Percentiles rank a stretch among this genome's conserved stretches.
phyloP scores from a whole-genome alignment of 2,888 invertebrate genomes.

The Argyresthia goedartella region DNA sequence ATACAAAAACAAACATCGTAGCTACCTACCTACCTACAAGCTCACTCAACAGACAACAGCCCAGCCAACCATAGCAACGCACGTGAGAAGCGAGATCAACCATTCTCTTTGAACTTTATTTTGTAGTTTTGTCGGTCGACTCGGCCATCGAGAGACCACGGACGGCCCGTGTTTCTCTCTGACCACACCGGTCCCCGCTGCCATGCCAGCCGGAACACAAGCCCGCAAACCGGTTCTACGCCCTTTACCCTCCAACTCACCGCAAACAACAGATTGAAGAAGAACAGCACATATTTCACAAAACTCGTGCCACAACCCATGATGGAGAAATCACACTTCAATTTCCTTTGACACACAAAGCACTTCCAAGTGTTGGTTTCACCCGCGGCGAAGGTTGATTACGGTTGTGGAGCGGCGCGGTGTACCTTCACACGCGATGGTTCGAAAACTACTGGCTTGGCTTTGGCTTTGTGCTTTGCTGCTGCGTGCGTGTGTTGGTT shows the following conservation, averaged over 20 bases:
- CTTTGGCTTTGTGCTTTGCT: background rate
- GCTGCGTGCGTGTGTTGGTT: too few relatives aligned
- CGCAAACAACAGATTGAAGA: conserved; percentile 83
- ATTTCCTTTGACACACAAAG: conserved; percentile 34
- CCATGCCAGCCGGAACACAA: conserved; percentile 37
- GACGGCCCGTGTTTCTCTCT: conserved; percentile 12
- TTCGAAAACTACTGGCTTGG: conserved; percentile 46
- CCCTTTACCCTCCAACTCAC: conserved; percentile 72
- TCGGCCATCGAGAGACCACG: background rate
- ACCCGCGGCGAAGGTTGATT: conserved; percentile 45
- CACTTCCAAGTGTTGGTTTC: conserved; percentile 36
- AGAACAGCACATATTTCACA: conserved; percentile 85
- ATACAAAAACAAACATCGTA: too few relatives aligned
- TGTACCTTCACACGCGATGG: conserved; percentile 17
- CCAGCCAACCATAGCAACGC: background rate
- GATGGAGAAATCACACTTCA: conserved; percentile 35
- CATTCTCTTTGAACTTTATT: too few relatives aligned
- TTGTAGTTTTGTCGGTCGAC: too few relatives aligned
- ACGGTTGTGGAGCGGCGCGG: conserved; percentile 16
- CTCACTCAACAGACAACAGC: background rate
- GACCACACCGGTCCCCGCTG: conserved; percentile 22
- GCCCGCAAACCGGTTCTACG: conserved; percentile 46
- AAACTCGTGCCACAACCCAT: conserved; percentile 82
- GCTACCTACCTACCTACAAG: too few relatives aligned
- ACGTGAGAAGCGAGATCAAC: too few relatives aligned